phyloP scores from a whole-genome alignment of 2,797 vertebrate species.

The Scyliorhinus canicula region DNA sequence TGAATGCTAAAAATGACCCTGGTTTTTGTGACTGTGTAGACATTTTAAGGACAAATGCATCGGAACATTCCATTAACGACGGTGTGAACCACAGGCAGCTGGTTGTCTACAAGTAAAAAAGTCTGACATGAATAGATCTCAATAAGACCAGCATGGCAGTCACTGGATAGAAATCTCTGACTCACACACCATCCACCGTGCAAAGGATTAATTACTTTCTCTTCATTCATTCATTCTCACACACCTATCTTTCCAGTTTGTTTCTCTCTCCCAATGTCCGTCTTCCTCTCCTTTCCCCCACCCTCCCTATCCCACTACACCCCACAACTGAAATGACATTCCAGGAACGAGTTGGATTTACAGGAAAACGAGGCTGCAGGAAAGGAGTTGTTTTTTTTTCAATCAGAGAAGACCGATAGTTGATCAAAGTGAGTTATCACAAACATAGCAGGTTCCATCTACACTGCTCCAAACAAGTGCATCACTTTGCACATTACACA shows the following conservation, averaged over 20 bases:
- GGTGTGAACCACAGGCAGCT: conserved; percentile 14
- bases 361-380: background rate
- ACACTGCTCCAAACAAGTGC: background rate
- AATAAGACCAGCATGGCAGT: background rate
- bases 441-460: background rate
- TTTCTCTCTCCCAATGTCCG: background rate
- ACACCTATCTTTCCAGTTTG: background rate
- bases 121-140: conserved; percentile 30
- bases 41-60: background rate
- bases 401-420: background rate
- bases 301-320: background rate
- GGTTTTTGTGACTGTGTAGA: background rate
- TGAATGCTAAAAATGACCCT: background rate
- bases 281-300: background rate
- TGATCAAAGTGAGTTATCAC: background rate
- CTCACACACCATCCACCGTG: conserved; percentile 1
- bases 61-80: background rate
- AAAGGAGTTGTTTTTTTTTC: background rate
- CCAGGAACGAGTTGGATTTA: background rate
- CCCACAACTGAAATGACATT: background rate
- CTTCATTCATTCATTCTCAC: conserved; percentile 27
- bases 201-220: conserved; percentile 12
- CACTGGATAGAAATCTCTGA: conserved; percentile 7
- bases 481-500: background rate
- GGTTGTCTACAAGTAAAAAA: background rate